Evolutionary conservation across 2,113 vertebrate genomes (phyloP).

Genomic region (Indri indri): DNA sequence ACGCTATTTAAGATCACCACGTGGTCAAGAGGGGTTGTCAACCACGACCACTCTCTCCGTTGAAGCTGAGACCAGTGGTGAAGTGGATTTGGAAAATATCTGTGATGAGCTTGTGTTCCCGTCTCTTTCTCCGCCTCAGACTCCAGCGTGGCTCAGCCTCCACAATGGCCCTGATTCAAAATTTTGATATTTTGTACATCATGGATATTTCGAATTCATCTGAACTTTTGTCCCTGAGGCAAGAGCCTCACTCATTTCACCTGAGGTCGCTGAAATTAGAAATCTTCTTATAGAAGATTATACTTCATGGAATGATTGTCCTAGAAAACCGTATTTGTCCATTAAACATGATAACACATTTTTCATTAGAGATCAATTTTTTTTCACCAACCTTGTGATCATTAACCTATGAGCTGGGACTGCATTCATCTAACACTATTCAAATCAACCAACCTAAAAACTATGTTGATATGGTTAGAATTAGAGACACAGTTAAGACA

Average conservation of each 20-base stretch:
- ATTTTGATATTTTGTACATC: not conserved
- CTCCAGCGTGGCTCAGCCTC: accelerated
- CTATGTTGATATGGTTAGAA: not conserved
- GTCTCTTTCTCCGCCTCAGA: accelerated
- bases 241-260: not conserved
- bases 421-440: not conserved
- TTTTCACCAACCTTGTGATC: not conserved
- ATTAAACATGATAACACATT: not conserved
- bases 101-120: accelerated
- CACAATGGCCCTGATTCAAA: accelerated
- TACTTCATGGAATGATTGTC: not conserved
- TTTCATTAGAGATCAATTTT: not conserved
- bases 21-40: not conserved
- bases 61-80: not conserved
- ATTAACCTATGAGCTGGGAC: not conserved
- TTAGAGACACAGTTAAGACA: not conserved
- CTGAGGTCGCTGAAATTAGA: accelerated
- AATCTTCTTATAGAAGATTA: not conserved
- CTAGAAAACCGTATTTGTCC: not conserved
- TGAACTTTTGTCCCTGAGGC: not conserved
- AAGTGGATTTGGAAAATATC: not conserved
- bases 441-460: not conserved
- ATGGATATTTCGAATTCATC: not conserved
- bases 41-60: accelerated
- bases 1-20: not conserved